phyloP scores from a whole-genome alignment of 2,888 invertebrate genomes.

The Drosophila lacicola region DNA sequence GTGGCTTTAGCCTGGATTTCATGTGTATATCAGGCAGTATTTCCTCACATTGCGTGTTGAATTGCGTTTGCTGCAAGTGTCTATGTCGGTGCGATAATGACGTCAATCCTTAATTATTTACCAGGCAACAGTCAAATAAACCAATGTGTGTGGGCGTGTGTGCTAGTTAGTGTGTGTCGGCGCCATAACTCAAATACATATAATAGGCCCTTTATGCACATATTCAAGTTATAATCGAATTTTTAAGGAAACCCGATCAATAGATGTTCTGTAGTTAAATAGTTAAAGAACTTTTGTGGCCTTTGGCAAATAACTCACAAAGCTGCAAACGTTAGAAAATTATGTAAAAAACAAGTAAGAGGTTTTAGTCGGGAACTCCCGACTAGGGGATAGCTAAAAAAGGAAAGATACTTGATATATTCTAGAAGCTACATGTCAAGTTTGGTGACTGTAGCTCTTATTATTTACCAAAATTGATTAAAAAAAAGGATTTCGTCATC shows the following conservation, averaged over 20 bases:
- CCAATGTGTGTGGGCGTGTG: neutral
- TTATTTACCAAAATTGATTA: too few species aligned
- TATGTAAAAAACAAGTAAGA: slow-evolving; percentile 13
- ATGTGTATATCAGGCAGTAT: slow-evolving; percentile 2
- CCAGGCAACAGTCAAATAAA: slow-evolving; percentile 17
- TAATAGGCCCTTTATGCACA: slow-evolving; percentile 17
- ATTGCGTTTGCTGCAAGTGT: slow-evolving; percentile 19
- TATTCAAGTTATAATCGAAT: slow-evolving; percentile 5
- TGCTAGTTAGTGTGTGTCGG: slow-evolving; percentile 11
- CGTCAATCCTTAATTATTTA: slow-evolving; percentile 66
- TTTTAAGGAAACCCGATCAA: too few species aligned
- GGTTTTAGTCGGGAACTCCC: too few species aligned
- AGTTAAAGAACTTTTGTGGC: slow-evolving; percentile 1
- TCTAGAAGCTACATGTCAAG: too few species aligned
- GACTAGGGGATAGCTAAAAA: too few species aligned
- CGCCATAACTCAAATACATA: slow-evolving; percentile 19
- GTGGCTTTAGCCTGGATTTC: neutral
- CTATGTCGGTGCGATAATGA: slow-evolving; percentile 46
- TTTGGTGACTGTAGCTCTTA: too few species aligned
- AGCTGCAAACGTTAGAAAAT: slow-evolving; percentile 16
- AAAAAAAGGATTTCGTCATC: too few species aligned
- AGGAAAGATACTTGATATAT: too few species aligned
- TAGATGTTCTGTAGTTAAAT: neutral
- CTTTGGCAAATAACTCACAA: slow-evolving; percentile 3
- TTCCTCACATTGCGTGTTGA: slow-evolving; percentile 34